Evolutionary conservation across 2,888 invertebrate genomes (phyloP).

Genomic region (Monochamus alternatus): DNA sequence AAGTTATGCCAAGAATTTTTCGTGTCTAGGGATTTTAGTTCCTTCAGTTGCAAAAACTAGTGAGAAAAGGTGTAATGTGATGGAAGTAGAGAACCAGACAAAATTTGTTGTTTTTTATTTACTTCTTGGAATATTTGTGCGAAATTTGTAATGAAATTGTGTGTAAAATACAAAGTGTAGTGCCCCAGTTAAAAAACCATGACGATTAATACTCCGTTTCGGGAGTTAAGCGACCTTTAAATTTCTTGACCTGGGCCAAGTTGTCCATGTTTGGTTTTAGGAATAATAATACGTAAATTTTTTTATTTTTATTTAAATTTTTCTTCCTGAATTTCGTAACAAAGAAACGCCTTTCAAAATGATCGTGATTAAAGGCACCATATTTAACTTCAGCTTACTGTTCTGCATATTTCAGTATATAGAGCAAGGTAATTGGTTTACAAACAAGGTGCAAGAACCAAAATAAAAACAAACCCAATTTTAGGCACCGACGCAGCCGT

Average conservation of each 20-base stretch:
- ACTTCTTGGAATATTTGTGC: slow-evolving; percentile 29
- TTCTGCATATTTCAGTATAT: slow-evolving; percentile 24
- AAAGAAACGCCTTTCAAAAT: slow-evolving; percentile 22
- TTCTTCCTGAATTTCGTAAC: slow-evolving; percentile 9
- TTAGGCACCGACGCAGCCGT: slow-evolving; percentile 50
- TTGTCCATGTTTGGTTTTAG: slow-evolving; percentile 60
- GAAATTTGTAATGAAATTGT: slow-evolving; percentile 30
- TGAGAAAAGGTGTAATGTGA: slow-evolving; percentile 38
- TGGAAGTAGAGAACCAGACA: slow-evolving; percentile 32
- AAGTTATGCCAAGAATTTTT: slow-evolving; percentile 38
- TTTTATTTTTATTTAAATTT: slow-evolving; percentile 42
- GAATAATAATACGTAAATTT: slow-evolving; percentile 56
- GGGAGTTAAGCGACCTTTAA: slow-evolving; percentile 46
- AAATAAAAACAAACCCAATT: slow-evolving; percentile 24
- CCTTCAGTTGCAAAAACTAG: slow-evolving; percentile 30
- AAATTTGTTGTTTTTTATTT: slow-evolving; percentile 36
- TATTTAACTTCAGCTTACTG: slow-evolving; percentile 19
- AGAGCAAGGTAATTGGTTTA: slow-evolving; percentile 35
- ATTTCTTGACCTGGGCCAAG: slow-evolving; percentile 64
- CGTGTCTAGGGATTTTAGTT: slow-evolving; percentile 34
- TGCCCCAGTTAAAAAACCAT: slow-evolving; percentile 15
- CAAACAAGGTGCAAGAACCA: slow-evolving; percentile 21
- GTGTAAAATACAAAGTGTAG: slow-evolving; percentile 25
- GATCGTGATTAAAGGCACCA: slow-evolving; percentile 21
- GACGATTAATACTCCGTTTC: slow-evolving; percentile 9